These are phyloP conservation scores for Peromyscus maniculatus DNA, from an alignment of 2,113 vertebrate species.

Conservation along the genomic window DNA sequence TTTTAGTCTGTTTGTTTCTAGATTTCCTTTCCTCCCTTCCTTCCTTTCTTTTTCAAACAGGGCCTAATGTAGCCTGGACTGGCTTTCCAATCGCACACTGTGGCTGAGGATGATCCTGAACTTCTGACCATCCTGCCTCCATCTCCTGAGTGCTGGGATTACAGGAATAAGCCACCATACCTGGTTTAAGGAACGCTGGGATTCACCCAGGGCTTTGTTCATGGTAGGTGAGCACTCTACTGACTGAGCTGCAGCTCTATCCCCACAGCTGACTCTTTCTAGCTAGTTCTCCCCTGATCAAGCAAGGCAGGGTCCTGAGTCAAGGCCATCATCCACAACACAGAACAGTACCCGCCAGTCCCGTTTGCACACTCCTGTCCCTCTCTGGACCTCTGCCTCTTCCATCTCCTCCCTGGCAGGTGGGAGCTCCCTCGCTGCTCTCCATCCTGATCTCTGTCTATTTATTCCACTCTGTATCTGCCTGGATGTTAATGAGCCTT, in stretches of 20 bases:
- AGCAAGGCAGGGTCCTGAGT: fast-evolving
- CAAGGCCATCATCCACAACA: neutral
- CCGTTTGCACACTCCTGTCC: neutral
- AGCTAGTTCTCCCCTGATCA: neutral
- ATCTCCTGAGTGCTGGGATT: no score
- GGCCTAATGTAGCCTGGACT: neutral
- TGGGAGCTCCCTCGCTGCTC: neutral
- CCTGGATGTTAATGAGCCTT: conserved; percentile 29
- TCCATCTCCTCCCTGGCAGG: neutral
- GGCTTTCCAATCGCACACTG: neutral
- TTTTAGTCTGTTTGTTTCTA: neutral
- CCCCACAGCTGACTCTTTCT: neutral
- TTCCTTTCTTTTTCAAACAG: neutral
- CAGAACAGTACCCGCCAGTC: neutral
- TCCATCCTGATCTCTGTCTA: neutral
- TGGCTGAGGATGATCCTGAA: neutral
- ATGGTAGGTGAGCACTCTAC: no score
- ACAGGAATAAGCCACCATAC: neutral
- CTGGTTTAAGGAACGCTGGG: neutral
- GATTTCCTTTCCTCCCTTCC: neutral
- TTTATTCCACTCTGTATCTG: conserved; percentile 29
- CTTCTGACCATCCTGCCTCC: neutral
- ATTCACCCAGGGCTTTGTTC: neutral
- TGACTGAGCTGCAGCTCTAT: neutral
- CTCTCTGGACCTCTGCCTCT: neutral